Evolutionary conservation across 1,140 invertebrate species (phyloP).

Genomic region (Drosophila burlai): DNA sequence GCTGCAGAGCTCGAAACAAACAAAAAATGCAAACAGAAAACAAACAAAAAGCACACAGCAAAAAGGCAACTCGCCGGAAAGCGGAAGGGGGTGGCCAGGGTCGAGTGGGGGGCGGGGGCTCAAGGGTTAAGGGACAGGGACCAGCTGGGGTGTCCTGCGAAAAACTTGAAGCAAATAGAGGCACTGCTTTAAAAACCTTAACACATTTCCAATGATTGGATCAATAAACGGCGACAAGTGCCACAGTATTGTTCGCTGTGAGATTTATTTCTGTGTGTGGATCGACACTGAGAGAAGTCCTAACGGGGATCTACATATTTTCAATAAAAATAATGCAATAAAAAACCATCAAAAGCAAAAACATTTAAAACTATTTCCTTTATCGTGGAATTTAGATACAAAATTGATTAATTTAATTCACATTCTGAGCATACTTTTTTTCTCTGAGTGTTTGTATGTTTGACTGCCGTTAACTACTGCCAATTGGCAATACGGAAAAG

Average conservation of each 20-base stretch:
- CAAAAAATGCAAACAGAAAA: slow-evolving; percentile 72
- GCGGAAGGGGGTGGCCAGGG: slow-evolving; percentile 38
- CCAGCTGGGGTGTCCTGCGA: slow-evolving; percentile 41
- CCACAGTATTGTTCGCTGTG: slow-evolving; percentile 20
- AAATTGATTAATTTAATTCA: background rate
- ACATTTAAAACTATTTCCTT: background rate
- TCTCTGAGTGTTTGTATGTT: slow-evolving; percentile 4
- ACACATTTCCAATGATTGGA: slow-evolving; percentile 80
- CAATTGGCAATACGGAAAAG: slow-evolving; percentile 64
- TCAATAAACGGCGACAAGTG: slow-evolving; percentile 79
- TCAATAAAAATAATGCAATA: rapidly evolving
- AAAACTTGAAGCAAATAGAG: slow-evolving; percentile 66
- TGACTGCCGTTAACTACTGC: slow-evolving; percentile 51
- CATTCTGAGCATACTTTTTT: background rate
- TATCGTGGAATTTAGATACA: background rate
- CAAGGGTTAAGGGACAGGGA: slow-evolving; percentile 10
- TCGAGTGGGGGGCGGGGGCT: slow-evolving; percentile 30
- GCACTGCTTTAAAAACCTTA: slow-evolving; percentile 75
- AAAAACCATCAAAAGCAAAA: too few relatives aligned
- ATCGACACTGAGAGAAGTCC: slow-evolving; percentile 8
- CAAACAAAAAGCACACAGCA: slow-evolving; percentile 68
- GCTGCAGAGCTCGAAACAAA: slow-evolving; percentile 54
- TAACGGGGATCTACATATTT: too few relatives aligned
- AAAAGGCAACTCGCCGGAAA: slow-evolving; percentile 70
- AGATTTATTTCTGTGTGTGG: slow-evolving; percentile 11